Percentiles rank a stretch among this genome's conserved stretches.
phyloP scores from a whole-genome alignment of 2,888 invertebrate genomes.

The Drosophila anceps region DNA sequence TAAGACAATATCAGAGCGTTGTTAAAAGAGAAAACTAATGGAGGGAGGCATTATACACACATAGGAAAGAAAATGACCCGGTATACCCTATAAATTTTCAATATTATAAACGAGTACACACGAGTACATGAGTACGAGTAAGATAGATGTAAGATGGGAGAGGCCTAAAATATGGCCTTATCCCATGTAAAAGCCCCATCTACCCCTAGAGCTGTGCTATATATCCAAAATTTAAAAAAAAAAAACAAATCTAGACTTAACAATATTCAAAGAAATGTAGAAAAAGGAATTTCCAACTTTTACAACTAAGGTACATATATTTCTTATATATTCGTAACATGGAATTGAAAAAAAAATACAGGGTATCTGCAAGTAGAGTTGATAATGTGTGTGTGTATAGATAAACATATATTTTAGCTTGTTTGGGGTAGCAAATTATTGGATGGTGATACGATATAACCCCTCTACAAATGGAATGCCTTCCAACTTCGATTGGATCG shows the following conservation, averaged over 20 bases:
- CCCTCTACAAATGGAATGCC: conserved; percentile 40
- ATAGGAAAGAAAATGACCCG: too few species aligned
- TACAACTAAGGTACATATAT: conserved; percentile 7
- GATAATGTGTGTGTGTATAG: conserved; percentile 15
- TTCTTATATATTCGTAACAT: conserved; percentile 2
- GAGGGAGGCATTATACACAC: too few species aligned
- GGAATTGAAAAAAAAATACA: neutral
- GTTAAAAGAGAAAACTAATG: too few species aligned
- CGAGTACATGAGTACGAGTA: too few species aligned
- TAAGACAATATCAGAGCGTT: too few species aligned
- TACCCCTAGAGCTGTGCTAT: neutral
- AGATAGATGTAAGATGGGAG: too few species aligned
- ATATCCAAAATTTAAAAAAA: neutral
- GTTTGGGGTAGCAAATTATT: conserved; percentile 11
- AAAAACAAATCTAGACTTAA: neutral
- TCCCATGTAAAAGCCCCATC: too few species aligned
- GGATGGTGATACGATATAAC: conserved; percentile 6
- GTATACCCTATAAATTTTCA: too few species aligned
- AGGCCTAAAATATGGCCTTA: too few species aligned
- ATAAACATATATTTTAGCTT: conserved; percentile 33
- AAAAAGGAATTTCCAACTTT: neutral
- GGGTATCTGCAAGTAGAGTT: conserved; percentile 18
- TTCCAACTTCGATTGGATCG: conserved; percentile 39
- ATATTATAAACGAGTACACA: too few species aligned
- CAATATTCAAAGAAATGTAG: neutral